Percentiles rank a stretch among this genome's conserved stretches.
phyloP scores from a whole-genome alignment of 2,113 vertebrate genomes.

The Bubalus kerabau region DNA sequence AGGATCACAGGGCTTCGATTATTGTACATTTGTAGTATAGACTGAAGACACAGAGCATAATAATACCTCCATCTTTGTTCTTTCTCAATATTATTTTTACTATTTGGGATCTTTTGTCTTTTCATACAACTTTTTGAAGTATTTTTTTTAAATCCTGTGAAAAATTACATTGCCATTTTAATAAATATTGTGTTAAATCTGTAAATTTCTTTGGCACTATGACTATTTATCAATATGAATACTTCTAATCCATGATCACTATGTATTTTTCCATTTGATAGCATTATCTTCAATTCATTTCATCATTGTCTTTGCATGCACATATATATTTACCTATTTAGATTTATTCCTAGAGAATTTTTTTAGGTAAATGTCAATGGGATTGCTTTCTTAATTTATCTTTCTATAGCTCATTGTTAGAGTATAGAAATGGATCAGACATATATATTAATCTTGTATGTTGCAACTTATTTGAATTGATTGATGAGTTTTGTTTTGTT shows the following conservation, averaged over 20 bases:
- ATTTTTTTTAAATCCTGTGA: background rate
- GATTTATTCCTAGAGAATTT: background rate
- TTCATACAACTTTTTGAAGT: background rate
- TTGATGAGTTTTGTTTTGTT: background rate
- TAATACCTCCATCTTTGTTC: background rate
- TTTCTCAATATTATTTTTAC: background rate
- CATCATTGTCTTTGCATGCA: background rate
- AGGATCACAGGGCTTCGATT: background rate
- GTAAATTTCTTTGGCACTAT: background rate
- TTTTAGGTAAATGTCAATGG: background rate
- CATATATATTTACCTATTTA: background rate
- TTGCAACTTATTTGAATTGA: background rate
- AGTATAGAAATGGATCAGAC: background rate
- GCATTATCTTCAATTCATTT: background rate
- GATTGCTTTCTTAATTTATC: background rate
- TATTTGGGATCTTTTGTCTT: background rate
- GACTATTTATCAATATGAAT: background rate
- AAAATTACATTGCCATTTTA: background rate
- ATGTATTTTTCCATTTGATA: background rate
- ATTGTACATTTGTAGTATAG: background rate
- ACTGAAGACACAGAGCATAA: background rate
- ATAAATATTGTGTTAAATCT: background rate
- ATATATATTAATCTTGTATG: background rate
- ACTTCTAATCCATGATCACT: background rate
- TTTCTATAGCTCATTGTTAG: background rate